Evolutionary conservation across 1,140 invertebrate genomes (phyloP).

Genomic region (Heliconius hermathena): DNA sequence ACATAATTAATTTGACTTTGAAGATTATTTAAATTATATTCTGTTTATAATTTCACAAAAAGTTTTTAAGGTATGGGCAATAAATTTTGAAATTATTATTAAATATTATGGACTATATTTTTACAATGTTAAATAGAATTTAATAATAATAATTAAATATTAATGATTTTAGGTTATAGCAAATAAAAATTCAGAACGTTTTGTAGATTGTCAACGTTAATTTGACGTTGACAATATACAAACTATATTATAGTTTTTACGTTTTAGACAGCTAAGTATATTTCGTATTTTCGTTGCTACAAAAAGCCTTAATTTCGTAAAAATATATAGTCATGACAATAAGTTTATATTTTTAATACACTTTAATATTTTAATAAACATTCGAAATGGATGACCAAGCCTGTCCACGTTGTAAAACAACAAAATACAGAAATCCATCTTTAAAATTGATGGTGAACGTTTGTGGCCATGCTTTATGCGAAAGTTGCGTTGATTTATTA

Average conservation of each 20-base stretch:
- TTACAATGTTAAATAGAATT: too few relatives aligned
- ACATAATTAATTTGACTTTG: too few relatives aligned
- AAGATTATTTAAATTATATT: too few relatives aligned
- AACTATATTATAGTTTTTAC: not conserved
- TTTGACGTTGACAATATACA: too few relatives aligned
- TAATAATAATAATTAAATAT: too few relatives aligned
- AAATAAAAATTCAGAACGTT: too few relatives aligned
- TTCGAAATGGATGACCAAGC: constrained; percentile 88
- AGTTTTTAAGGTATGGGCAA: too few relatives aligned
- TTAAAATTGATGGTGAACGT: constrained; percentile 99
- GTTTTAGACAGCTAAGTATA: not conserved
- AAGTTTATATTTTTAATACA: not conserved
- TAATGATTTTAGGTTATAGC: too few relatives aligned
- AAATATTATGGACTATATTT: too few relatives aligned
- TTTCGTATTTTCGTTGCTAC: not conserved
- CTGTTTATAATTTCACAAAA: too few relatives aligned
- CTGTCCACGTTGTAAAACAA: constrained; percentile 98
- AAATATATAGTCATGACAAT: constrained; percentile 18
- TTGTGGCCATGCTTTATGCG: constrained; percentile 98
- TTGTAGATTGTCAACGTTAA: constrained; percentile 13
- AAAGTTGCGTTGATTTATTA: constrained; percentile 97
- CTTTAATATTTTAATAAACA: not conserved
- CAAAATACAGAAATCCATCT: constrained; percentile 98
- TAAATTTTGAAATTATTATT: too few relatives aligned
- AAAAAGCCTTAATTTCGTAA: constrained; percentile 15